Evolutionary conservation across 2,113 vertebrate species (phyloP), one percentile per base, ranked within the genome.

Genomic region (Beaufortia kweichowensis): DNA sequence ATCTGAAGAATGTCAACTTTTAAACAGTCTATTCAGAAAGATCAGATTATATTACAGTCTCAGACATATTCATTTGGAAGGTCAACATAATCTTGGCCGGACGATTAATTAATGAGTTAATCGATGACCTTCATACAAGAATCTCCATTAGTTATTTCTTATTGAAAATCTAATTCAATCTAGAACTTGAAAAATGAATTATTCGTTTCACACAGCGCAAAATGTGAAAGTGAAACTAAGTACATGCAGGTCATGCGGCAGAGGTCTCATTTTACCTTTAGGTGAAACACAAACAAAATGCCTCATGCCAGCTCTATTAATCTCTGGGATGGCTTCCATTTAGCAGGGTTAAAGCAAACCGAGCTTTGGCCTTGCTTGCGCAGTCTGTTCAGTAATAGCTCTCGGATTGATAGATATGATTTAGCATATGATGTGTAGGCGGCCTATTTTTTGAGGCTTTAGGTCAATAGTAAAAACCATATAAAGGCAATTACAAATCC

Each of bases 361-460:
- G 82, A 86, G 23, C 55, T 53, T 23, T 77, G 73, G 64, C 61
- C 62, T 78, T n/a, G 64, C 75, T 69, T 39, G 71, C 53, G 41
- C 66, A 74, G 78, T 70, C 61, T 73, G 81, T 76, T 81, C 70
- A 29, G 24, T 15, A 74, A 78, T 82, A 77, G 86, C 79, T 86
- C 65, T 64, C 80, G 75, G 83, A 86, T 80, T 70, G 57, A 85
- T 87, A 24, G 39, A 79, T 80, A 71, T 68, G 78, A 83, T 82
- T 83, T 78, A 79, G 65, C 50, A 79, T 79, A 82, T 81, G 85
- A 85, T 79, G 79, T 83, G 76, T 79, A 87, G 82, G 83, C 84
- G 84, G 82, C 77, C 81, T 76, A 28, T 79, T 82, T 65, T 65
- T 56, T 41, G 15, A 21, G 28, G 65, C 39, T 66, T 19, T 64